These are phyloP conservation scores for Lophura nycthemera DNA, from an alignment of 2,113 vertebrate species.

Conservation along the genomic window DNA sequence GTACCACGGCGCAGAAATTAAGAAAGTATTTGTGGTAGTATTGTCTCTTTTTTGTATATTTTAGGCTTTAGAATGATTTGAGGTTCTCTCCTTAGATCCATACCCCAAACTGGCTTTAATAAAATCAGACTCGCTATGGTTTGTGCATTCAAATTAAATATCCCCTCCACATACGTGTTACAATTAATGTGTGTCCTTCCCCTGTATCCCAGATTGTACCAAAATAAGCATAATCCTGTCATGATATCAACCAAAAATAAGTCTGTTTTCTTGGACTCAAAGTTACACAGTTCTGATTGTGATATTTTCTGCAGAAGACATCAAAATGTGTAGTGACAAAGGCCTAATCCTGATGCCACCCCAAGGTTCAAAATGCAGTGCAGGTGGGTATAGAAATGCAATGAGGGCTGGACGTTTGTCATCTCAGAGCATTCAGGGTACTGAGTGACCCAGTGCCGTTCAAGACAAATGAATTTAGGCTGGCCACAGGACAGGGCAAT, in stretches of 20 bases:
- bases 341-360: neutral
- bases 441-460: neutral
- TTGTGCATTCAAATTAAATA: neutral
- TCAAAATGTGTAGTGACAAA: neutral
- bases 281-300: fast-evolving
- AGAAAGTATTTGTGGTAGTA: neutral
- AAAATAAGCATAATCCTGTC: neutral
- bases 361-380: neutral
- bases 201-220: neutral
- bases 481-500: neutral
- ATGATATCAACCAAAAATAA: neutral
- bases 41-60: neutral
- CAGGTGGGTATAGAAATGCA: neutral
- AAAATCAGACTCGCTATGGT: neutral
- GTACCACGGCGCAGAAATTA: neutral
- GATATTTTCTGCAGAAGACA: neutral
- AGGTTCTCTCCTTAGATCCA: neutral
- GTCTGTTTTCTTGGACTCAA: neutral
- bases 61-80: neutral
- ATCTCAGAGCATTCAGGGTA: neutral
- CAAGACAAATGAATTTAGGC: neutral
- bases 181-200: neutral
- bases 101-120: neutral
- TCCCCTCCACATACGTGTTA: neutral
- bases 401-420: neutral